Conservation (phyloP, 2,888 invertebrate genomes). For the Gasteruption jaculator region DNA sequence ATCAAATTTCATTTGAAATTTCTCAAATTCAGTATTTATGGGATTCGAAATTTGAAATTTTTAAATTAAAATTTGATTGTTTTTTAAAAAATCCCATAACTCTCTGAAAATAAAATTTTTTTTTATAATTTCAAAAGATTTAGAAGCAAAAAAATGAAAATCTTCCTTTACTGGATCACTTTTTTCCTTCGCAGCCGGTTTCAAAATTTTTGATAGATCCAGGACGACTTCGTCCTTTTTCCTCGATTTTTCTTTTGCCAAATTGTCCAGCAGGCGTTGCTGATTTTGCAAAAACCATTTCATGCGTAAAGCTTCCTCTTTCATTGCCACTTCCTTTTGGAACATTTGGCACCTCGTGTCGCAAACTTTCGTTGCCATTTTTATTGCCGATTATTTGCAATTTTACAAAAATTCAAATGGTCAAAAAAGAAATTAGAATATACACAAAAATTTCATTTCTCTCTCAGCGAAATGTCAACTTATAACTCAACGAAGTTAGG, state of each 20-base stretch:
- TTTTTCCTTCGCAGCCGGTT: neutral
- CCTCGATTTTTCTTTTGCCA: conserved; percentile 26
- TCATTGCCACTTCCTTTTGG: conserved; percentile 30
- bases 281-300: conserved; percentile 42
- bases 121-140: no score
- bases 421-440: no score
- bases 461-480: no score
- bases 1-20: neutral
- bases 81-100: neutral
- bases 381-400: no score
- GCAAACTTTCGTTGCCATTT: no score
- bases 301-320: conserved; percentile 32
- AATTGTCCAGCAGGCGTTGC: conserved; percentile 35
- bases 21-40: neutral
- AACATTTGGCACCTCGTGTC: conserved; percentile 40
- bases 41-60: neutral
- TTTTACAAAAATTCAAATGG: no score
- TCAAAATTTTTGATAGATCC: conserved; percentile 4
- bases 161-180: no score
- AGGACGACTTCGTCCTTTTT: no score
- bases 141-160: no score
- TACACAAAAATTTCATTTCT: no score
- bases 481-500: no score
- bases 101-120: conserved; percentile 13
- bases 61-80: neutral